A percentile compares a stretch with the other conserved stretches of the same genome.
Conservation (phyloP, 2,113 vertebrate genomes). For the Microtus montanus region DNA sequence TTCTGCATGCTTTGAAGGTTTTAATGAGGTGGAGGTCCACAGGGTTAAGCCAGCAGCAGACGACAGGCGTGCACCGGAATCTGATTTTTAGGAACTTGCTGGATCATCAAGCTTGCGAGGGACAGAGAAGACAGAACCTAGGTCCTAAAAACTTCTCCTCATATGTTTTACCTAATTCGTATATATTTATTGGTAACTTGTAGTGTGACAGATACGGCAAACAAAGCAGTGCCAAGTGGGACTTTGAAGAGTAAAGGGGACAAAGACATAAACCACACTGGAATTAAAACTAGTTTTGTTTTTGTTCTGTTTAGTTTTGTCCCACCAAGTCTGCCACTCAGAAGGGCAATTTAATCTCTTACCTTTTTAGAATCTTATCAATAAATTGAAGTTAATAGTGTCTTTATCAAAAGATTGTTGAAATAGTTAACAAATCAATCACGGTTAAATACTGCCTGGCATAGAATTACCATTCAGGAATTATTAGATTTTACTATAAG, state of each 20-base stretch:
- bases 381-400: background rate
- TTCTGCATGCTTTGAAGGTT: background rate
- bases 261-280: background rate
- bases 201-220: background rate
- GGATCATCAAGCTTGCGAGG: background rate
- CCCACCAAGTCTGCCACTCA: background rate
- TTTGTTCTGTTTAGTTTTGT: too few species aligned
- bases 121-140: background rate
- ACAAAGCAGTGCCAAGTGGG: background rate
- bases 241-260: background rate
- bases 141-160: background rate
- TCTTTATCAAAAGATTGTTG: background rate
- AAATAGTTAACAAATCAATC: background rate
- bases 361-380: background rate
- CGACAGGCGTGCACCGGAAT: fast-evolving
- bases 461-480: background rate
- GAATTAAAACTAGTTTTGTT: background rate
- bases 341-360: background rate
- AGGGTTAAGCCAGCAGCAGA: background rate
- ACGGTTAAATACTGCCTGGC: background rate
- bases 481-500: background rate
- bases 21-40: background rate
- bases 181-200: background rate
- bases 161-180: background rate
- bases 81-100: background rate